phyloP scores from a whole-genome alignment of 2,888 invertebrate genomes.

The Dicroscelio sp. region DNA sequence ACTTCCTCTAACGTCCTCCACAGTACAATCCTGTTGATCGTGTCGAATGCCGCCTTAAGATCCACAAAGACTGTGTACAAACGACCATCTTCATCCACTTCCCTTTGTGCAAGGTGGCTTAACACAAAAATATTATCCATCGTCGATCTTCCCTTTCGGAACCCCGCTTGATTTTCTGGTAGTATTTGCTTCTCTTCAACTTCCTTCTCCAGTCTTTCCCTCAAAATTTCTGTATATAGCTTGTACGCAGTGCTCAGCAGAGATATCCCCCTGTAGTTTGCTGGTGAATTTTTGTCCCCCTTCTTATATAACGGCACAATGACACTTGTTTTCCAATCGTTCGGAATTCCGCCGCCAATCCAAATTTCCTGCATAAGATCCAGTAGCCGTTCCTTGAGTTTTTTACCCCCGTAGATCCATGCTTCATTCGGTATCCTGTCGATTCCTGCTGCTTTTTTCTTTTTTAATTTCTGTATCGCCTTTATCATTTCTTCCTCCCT shows the following conservation, averaged over 20 bases:
- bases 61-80: neutral
- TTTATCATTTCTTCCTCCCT: neutral
- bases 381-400: neutral
- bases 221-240: neutral
- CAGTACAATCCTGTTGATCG: neutral
- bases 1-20: neutral
- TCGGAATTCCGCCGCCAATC: slow-evolving; percentile 56
- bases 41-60: neutral
- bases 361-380: slow-evolving; percentile 29
- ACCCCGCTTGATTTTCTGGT: slow-evolving; percentile 6
- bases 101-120: slow-evolving; percentile 40
- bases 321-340: slow-evolving; percentile 68
- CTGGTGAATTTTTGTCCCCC: neutral
- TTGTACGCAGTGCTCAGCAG: neutral
- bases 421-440: neutral
- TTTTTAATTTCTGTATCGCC: neutral
- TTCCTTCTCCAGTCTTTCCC: neutral
- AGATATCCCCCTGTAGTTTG: slow-evolving; percentile 9
- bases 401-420: neutral
- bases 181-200: neutral
- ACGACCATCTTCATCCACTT: neutral
- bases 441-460: neutral
- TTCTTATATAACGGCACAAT: slow-evolving; percentile 1
- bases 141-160: neutral
- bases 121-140: slow-evolving; percentile 18